Evolutionary conservation across 2,113 vertebrate genomes (phyloP).

Genomic region (Oenanthe oenanthe): DNA sequence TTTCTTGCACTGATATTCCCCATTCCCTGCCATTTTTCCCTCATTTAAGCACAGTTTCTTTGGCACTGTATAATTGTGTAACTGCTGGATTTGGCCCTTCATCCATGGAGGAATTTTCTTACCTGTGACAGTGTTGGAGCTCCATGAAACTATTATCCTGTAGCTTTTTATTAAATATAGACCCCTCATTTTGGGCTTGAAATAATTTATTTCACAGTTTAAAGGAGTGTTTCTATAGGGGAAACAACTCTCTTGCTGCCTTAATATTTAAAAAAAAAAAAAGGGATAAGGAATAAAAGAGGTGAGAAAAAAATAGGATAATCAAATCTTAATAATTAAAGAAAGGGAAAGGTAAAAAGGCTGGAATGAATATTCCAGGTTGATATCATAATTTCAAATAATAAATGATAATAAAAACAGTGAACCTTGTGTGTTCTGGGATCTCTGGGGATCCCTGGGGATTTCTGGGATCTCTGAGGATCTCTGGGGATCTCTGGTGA

Average conservation of each 20-base stretch:
- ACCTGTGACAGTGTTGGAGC: not conserved
- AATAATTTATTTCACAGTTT: not conserved
- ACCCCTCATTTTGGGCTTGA: not conserved
- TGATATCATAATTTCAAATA: not conserved
- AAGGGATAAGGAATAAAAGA: not conserved
- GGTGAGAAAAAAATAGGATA: not conserved
- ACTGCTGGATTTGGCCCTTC: not conserved
- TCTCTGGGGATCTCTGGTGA: too few species aligned
- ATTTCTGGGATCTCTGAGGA: too few species aligned
- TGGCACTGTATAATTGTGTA: not conserved
- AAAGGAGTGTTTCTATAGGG: not conserved
- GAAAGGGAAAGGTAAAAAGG: not conserved
- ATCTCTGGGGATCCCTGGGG: not conserved
- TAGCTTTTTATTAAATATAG: not conserved
- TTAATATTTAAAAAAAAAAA: not conserved
- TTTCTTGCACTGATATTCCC: not conserved
- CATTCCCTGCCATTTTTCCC: not conserved
- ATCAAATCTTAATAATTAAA: not conserved
- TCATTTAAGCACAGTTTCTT: not conserved
- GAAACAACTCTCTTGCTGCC: not conserved
- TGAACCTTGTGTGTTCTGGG: fast-evolving
- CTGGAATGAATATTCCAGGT: not conserved
- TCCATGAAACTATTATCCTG: not conserved
- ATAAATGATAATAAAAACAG: not conserved
- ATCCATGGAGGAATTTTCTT: not conserved